phyloP scores from a whole-genome alignment of 1,140 invertebrate species.

The Achroia grisella region DNA sequence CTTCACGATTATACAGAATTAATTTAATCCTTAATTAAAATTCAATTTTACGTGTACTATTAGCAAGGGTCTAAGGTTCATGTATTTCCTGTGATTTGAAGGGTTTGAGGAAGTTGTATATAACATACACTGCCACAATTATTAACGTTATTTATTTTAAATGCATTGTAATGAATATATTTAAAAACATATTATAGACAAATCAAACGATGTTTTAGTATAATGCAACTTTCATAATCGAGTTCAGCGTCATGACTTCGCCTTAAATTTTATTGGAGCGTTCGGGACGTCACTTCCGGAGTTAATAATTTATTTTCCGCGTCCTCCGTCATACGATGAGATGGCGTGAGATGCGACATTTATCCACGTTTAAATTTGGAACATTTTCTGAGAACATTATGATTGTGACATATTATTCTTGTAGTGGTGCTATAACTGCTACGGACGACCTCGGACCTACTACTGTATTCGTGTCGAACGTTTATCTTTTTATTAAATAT shows the following conservation, averaged over 20 bases:
- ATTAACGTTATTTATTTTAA: constrained; percentile 20
- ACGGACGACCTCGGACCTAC: constrained; percentile 8
- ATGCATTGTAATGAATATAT: not conserved
- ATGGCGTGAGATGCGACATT: constrained; percentile 61
- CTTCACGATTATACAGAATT: constrained; percentile 41
- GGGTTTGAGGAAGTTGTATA: constrained; percentile 15
- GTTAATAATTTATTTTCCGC: constrained; percentile 66
- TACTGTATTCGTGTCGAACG: not conserved
- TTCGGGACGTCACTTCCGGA: constrained; percentile 66
- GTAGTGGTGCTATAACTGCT: not conserved
- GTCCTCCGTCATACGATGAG: constrained; percentile 56
- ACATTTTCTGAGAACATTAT: constrained; percentile 58
- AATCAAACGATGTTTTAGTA: no score
- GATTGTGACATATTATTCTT: constrained; percentile 53
- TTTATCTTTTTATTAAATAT: constrained; percentile 4
- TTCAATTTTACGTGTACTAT: constrained; percentile 43
- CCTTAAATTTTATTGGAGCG: constrained; percentile 51
- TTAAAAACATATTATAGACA: constrained; percentile 24
- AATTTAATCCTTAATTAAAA: constrained; percentile 58
- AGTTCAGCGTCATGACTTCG: no score
- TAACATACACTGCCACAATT: constrained; percentile 28
- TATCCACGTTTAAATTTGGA: constrained; percentile 61
- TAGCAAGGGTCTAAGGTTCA: constrained; percentile 36
- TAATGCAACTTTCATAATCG: no score
- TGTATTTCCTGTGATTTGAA: constrained; percentile 48